Conservation (phyloP, 2,888 invertebrate species). For the Metellina segmentata region DNA sequence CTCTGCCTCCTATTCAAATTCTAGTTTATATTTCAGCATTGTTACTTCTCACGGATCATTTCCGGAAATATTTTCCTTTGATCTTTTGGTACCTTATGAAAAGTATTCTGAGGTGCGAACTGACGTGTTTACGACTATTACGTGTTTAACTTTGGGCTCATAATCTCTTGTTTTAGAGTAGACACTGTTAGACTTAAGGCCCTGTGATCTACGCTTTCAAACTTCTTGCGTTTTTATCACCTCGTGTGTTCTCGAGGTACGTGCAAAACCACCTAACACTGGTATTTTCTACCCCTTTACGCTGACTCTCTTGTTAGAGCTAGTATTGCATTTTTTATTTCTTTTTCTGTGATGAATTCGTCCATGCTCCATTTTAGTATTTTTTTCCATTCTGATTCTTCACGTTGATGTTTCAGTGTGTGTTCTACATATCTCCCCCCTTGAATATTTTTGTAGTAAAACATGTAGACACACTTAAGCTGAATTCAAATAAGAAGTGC, state of each 20-base stretch:
- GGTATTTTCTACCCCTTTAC: conserved; percentile 65
- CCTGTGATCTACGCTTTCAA: conserved; percentile 7
- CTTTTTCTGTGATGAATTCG: neutral
- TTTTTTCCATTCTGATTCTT: neutral
- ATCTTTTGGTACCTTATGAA: neutral
- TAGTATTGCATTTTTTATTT: conserved; percentile 7
- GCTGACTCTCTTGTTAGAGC: conserved; percentile 32
- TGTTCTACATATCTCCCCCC: too few species aligned
- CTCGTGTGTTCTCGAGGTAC: conserved; percentile 53
- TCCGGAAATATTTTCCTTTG: neutral
- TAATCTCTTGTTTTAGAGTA: neutral
- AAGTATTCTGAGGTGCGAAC: neutral
- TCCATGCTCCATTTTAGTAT: neutral
- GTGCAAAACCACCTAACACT: conserved; percentile 63
- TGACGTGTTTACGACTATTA: neutral
- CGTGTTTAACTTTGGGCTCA: conserved; percentile 8
- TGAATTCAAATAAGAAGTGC: too few species aligned
- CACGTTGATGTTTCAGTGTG: too few species aligned
- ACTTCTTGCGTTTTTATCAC: conserved; percentile 20
- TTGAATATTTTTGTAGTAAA: too few species aligned
- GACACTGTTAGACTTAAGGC: conserved; percentile 20
- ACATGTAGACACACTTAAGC: too few species aligned
- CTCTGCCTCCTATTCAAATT: conserved; percentile 50
- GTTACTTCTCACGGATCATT: neutral
- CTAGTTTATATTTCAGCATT: neutral